These are phyloP conservation scores for Triplophysa siluroides DNA, from an alignment of 2,113 vertebrate genomes.

Conservation along the genomic window DNA sequence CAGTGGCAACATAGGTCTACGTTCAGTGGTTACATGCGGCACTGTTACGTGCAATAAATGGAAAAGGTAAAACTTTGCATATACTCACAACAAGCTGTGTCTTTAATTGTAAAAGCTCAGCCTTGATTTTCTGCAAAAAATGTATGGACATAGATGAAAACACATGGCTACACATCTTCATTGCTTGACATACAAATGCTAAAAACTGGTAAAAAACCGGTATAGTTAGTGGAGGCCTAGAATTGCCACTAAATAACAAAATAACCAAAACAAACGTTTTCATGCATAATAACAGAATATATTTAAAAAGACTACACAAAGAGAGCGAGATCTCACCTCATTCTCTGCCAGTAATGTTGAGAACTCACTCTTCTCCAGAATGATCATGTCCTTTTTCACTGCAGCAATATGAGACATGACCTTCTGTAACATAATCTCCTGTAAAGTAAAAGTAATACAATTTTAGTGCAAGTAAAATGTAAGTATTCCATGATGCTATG, in stretches of 20 bases:
- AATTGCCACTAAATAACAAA: no score
- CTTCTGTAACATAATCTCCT: constrained; percentile 95
- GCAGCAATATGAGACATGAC: constrained; percentile 90
- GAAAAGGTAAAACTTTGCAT: neutral
- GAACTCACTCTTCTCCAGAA: constrained; percentile 98
- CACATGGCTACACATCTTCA: neutral
- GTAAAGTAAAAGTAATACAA: constrained; percentile 23
- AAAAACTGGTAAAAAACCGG: neutral
- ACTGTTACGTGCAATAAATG: neutral
- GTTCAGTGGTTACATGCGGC: neutral
- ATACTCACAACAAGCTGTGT: constrained; percentile 85
- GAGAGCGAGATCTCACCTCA: constrained; percentile 76
- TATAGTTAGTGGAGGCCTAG: neutral
- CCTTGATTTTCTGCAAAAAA: constrained; percentile 85
- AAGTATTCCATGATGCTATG: no score
- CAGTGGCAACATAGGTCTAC: neutral
- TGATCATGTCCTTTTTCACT: constrained; percentile 97
- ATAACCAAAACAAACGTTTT: no score
- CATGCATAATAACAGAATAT: neutral
- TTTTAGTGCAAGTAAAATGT: neutral
- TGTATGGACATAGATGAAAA: neutral
- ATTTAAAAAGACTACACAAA: neutral
- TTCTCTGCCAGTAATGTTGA: constrained; percentile 88
- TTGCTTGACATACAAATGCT: neutral
- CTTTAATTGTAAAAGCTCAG: constrained; percentile 85